These are phyloP conservation scores for Limulus polyphemus DNA, from an alignment of 2,888 invertebrate species.

Conservation along the genomic window DNA sequence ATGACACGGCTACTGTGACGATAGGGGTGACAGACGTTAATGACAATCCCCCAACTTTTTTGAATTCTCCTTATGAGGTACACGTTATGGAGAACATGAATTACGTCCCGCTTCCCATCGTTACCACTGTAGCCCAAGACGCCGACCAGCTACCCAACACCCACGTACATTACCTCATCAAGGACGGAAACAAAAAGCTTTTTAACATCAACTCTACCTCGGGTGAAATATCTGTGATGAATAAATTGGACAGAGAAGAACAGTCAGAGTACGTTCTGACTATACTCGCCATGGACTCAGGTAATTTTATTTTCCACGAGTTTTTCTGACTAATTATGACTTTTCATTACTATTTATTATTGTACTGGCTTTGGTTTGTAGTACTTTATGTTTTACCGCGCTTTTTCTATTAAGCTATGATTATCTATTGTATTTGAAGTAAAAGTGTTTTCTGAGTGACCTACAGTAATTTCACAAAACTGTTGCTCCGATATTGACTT, in stretches of 20 bases:
- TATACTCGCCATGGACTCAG: constrained; percentile 85
- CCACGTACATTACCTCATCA: constrained; percentile 80
- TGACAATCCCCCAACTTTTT: constrained; percentile 82
- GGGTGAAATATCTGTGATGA: constrained; percentile 72
- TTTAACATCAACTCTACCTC: constrained; percentile 84
- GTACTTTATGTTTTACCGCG: no score
- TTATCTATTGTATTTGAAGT: no score
- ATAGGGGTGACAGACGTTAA: constrained; percentile 81
- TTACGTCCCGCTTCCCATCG: constrained; percentile 45
- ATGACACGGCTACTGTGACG: constrained; percentile 58
- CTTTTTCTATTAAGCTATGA: no score
- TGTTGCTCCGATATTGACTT: no score
- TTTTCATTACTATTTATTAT: no score
- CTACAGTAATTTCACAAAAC: no score
- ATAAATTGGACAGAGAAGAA: constrained; percentile 69
- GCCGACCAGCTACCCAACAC: constrained; percentile 83
- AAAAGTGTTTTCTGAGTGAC: no score
- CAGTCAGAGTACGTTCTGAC: constrained; percentile 73
- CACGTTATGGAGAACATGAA: constrained; percentile 70
- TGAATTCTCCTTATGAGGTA: constrained; percentile 86
- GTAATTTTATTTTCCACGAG: constrained; percentile 44
- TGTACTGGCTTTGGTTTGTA: no score
- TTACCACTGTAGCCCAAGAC: constrained; percentile 69
- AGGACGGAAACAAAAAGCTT: constrained; percentile 70
- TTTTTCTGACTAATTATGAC: no score